These are phyloP conservation scores for Ctenopoma kingsleyae DNA, from an alignment of 2,797 vertebrate genomes.

Conservation along the genomic window DNA sequence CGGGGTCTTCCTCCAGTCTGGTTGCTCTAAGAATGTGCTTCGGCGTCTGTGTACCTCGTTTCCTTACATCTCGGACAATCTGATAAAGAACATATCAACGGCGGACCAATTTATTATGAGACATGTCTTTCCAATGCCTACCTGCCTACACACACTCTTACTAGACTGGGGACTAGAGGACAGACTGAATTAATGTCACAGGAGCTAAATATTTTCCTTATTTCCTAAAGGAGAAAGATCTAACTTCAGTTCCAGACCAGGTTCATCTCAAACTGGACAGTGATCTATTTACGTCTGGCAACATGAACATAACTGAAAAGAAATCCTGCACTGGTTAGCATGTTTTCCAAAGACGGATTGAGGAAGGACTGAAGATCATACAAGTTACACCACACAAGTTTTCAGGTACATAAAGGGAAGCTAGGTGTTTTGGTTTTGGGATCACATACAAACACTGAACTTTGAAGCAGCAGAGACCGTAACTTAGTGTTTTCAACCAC, in stretches of 20 bases:
- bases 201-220: slow-evolving; percentile 36
- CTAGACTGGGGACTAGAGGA: slow-evolving; percentile 39
- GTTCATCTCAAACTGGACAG: slow-evolving; percentile 38
- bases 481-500: slow-evolving; percentile 75
- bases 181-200: slow-evolving; percentile 32
- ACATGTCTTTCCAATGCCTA: slow-evolving; percentile 66
- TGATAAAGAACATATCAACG: slow-evolving; percentile 70
- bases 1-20: slow-evolving; percentile 48
- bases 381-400: slow-evolving; percentile 26
- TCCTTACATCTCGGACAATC: slow-evolving; percentile 47
- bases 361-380: slow-evolving; percentile 26
- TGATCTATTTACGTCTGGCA: slow-evolving; percentile 31
- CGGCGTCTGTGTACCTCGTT: slow-evolving; percentile 43
- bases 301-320: slow-evolving; percentile 15
- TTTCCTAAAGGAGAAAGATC: slow-evolving; percentile 41
- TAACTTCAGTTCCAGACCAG: no score
- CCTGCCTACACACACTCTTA: slow-evolving; percentile 46
- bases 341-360: slow-evolving; percentile 72
- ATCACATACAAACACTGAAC: slow-evolving; percentile 70
- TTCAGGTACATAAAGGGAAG: slow-evolving; percentile 69
- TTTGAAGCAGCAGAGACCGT: slow-evolving; percentile 77
- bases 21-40: slow-evolving; percentile 49
- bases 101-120: slow-evolving; percentile 62
- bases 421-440: slow-evolving; percentile 69
- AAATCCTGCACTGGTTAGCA: slow-evolving; percentile 33